Evolutionary conservation across 2,113 vertebrate species (phyloP).

Genomic region (Peromyscus leucopus): DNA sequence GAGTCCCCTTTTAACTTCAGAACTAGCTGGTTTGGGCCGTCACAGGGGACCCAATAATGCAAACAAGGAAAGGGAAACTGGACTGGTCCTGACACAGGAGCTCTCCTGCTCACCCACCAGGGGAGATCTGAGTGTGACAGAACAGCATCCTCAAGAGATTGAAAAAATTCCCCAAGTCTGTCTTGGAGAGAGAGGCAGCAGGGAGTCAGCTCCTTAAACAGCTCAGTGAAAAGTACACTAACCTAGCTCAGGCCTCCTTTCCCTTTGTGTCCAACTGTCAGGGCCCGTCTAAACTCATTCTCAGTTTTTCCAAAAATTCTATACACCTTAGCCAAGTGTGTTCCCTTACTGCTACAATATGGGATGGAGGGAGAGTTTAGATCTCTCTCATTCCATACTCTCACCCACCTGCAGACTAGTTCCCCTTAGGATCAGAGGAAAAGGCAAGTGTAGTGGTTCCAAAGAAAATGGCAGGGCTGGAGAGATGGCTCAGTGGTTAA

Average conservation of each 20-base stretch:
- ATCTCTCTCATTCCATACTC: background rate
- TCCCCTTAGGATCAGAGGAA: constrained; percentile 11
- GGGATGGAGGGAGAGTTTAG: background rate
- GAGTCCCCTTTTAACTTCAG: background rate
- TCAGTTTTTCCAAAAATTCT: background rate
- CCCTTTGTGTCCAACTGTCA: background rate
- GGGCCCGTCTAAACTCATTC: background rate
- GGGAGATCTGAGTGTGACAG: background rate
- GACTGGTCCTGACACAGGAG: background rate
- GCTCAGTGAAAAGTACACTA: background rate
- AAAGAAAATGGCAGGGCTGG: background rate
- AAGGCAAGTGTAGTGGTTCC: background rate
- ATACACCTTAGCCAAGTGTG: background rate
- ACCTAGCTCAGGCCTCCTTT: background rate
- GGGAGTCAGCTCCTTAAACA: background rate
- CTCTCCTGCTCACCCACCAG: background rate
- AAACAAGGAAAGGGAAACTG: background rate
- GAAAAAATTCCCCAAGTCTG: background rate
- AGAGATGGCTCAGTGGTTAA: too few species aligned
- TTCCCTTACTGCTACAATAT: constrained; percentile 22
- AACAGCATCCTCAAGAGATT: background rate
- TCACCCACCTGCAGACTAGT: background rate
- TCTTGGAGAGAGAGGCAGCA: background rate
- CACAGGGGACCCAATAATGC: background rate
- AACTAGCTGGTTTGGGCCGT: background rate